Percentiles rank a stretch among this genome's conserved stretches.
Evolutionary conservation across 2,113 vertebrate species (phyloP).

Genomic region (Stegostoma tigrinum): DNA sequence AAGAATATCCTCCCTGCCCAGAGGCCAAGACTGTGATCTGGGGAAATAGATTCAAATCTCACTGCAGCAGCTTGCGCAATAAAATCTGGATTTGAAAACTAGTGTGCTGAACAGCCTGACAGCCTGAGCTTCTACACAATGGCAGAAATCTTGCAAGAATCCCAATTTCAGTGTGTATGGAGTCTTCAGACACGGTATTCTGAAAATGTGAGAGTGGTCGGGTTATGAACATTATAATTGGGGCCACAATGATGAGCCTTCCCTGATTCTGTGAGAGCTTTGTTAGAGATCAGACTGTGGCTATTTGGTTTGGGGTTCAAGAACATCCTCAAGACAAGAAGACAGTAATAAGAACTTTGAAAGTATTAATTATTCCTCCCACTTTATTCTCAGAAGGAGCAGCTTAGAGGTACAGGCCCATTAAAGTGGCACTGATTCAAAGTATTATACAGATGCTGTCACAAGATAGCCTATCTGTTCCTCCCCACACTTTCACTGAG

Average conservation of each 20-base stretch:
- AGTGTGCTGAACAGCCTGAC: background rate
- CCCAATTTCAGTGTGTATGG: background rate
- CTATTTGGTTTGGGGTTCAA: background rate
- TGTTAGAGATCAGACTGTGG: background rate
- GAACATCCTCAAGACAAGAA: background rate
- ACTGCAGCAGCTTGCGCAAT: too few species aligned
- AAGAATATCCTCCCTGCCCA: too few species aligned
- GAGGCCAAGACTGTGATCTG: too few species aligned
- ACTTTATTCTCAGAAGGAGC: background rate
- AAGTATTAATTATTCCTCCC: background rate
- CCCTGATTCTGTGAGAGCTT: too few species aligned
- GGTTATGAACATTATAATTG: background rate
- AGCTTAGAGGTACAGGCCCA: background rate
- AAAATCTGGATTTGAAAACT: too few species aligned
- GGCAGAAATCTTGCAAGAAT: too few species aligned
- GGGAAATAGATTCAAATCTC: too few species aligned
- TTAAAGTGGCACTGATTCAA: background rate
- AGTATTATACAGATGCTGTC: background rate
- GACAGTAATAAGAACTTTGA: background rate
- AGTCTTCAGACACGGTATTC: background rate
- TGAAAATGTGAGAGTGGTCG: background rate
- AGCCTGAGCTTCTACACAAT: too few species aligned
- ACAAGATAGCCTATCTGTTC: background rate
- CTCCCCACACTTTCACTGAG: background rate
- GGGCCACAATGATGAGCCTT: background rate